phyloP scores from a whole-genome alignment of 2,797 vertebrate genomes.

The Euphonia xanthogaster region DNA sequence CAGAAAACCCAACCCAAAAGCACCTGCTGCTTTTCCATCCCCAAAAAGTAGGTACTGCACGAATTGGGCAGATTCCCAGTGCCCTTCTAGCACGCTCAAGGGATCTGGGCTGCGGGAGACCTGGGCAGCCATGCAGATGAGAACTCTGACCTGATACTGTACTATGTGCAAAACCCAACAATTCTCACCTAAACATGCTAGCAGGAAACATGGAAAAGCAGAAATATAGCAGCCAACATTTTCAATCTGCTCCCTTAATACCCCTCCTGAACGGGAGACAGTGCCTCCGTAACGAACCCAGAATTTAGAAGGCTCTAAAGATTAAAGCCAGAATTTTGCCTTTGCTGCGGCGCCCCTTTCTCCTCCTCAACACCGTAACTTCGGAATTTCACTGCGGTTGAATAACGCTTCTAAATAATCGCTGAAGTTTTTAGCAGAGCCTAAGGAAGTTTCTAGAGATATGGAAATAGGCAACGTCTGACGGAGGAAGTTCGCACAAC shows the following conservation, averaged over 20 bases:
- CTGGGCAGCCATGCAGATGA: background rate
- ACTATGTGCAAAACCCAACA: accelerated
- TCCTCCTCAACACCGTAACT: accelerated
- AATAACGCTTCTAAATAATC: accelerated
- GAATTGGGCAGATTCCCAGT: background rate
- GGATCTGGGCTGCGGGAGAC: background rate
- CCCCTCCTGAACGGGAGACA: background rate
- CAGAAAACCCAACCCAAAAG: background rate
- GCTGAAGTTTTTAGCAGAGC: background rate
- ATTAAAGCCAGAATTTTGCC: background rate
- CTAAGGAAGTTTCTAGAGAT: constrained; percentile 35
- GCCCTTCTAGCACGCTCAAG: background rate
- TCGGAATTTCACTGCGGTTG: too few species aligned
- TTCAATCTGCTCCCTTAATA: accelerated
- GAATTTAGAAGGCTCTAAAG: background rate
- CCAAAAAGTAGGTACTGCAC: background rate
- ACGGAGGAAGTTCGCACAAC: background rate
- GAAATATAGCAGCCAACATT: background rate
- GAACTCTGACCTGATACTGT: background rate
- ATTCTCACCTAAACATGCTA: background rate
- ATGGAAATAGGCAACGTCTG: background rate
- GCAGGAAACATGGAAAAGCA: background rate
- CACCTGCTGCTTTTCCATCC: background rate
- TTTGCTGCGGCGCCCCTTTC: background rate
- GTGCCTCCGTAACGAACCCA: accelerated